Evolutionary conservation across 2,113 vertebrate genomes (phyloP).

Genomic region (Sterna hirundo): DNA sequence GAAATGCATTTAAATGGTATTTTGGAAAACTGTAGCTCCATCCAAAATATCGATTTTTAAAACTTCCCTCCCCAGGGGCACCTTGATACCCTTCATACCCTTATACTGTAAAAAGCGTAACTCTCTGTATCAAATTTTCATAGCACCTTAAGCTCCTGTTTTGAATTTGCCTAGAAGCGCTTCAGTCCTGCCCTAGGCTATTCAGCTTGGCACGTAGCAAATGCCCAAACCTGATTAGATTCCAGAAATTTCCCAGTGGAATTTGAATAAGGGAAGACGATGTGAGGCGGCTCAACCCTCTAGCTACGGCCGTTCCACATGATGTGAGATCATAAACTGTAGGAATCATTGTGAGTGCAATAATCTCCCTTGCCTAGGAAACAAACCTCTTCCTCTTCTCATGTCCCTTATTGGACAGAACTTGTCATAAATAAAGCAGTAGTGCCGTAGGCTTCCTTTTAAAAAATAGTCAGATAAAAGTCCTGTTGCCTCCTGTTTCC

Average conservation of each 20-base stretch:
- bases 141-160: not conserved
- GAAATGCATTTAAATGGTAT: not conserved
- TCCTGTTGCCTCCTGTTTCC: not conserved
- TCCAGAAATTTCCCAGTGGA: not conserved
- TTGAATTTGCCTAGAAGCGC: not conserved
- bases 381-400: not conserved
- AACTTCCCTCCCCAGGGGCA: not conserved
- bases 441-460: not conserved
- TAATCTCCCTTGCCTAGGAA: not conserved
- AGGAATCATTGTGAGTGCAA: not conserved
- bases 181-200: not conserved
- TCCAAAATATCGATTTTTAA: not conserved
- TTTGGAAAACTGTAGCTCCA: not conserved
- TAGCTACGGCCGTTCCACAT: not conserved
- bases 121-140: slow-evolving; percentile 9
- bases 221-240: not conserved
- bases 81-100: not conserved
- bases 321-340: not conserved
- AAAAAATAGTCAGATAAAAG: not conserved
- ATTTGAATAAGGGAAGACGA: not conserved
- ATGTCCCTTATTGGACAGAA: not conserved
- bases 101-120: not conserved
- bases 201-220: not conserved
- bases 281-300: not conserved
- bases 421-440: not conserved